Percentiles rank a stretch among this genome's conserved stretches.
Evolutionary conservation across 2,797 vertebrate species (phyloP).

Genomic region (Thalassophryne amazonica): DNA sequence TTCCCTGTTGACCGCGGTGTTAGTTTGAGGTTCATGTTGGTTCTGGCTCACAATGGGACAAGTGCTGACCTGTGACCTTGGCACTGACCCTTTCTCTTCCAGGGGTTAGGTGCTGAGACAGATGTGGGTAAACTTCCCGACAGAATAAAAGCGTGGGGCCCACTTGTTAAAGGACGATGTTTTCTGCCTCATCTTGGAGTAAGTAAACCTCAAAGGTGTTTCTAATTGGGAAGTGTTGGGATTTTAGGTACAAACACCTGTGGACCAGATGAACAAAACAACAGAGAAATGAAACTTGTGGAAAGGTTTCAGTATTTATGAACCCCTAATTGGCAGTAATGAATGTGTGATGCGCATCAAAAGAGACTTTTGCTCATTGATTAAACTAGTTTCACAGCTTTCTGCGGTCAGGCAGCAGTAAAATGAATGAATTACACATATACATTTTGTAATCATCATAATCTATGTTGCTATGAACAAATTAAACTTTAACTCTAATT

Average conservation of each 20-base stretch:
- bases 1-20: conserved; percentile 61
- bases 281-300: conserved; percentile 53
- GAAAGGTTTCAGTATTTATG: conserved; percentile 42
- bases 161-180: conserved; percentile 75
- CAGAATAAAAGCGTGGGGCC: conserved; percentile 73
- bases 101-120: conserved; percentile 79
- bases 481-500: neutral
- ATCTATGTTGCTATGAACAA: no score
- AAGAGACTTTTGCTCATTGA: conserved; percentile 41
- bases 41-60: conserved; percentile 76
- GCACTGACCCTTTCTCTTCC: conserved; percentile 73
- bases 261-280: conserved; percentile 50
- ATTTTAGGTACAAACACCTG: conserved; percentile 73
- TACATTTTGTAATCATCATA: no score
- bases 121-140: conserved; percentile 83
- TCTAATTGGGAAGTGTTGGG: conserved; percentile 77
- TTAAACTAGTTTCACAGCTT: conserved; percentile 29
- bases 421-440: no score
- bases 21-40: conserved; percentile 74
- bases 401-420: no score
- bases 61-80: conserved; percentile 77
- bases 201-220: conserved; percentile 72
- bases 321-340: conserved; percentile 56
- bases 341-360: conserved; percentile 50
- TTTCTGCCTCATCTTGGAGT: conserved; percentile 60